phyloP scores from a whole-genome alignment of 2,797 vertebrate genomes.

The Crax fasciolata region DNA sequence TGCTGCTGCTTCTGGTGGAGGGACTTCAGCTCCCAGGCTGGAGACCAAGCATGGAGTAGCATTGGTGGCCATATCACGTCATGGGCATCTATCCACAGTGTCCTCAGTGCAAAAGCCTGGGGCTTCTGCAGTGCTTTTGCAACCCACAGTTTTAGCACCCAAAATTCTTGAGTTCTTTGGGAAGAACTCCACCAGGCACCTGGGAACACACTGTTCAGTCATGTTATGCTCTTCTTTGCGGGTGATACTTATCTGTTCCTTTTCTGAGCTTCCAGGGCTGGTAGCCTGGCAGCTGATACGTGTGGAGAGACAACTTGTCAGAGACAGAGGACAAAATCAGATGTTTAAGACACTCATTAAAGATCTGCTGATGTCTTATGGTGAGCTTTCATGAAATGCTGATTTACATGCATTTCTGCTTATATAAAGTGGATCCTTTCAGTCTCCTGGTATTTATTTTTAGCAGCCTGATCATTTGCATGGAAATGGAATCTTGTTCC shows the following conservation, averaged over 20 bases:
- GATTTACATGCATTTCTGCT: slow-evolving; percentile 10
- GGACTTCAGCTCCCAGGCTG: neutral
- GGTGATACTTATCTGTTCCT: neutral
- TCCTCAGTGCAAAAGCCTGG: neutral
- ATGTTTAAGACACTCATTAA: neutral
- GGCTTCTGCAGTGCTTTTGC: neutral
- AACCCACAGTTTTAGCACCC: neutral
- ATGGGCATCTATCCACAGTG: fast-evolving
- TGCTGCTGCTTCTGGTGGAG: neutral
- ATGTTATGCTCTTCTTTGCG: neutral
- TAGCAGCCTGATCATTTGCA: neutral
- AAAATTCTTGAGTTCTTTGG: neutral
- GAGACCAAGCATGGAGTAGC: neutral
- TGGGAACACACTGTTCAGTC: neutral
- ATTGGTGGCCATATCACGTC: neutral
- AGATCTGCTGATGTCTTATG: neutral
- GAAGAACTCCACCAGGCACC: neutral
- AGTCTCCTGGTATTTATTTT: neutral
- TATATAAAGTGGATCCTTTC: neutral
- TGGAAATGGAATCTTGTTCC: neutral
- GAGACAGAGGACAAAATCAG: neutral
- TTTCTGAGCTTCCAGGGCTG: neutral
- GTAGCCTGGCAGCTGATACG: neutral
- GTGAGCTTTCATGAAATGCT: neutral
- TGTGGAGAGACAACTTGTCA: neutral